Conservation (phyloP, 1,140 invertebrate genomes). For the Thaumetopoea pityocampa region DNA sequence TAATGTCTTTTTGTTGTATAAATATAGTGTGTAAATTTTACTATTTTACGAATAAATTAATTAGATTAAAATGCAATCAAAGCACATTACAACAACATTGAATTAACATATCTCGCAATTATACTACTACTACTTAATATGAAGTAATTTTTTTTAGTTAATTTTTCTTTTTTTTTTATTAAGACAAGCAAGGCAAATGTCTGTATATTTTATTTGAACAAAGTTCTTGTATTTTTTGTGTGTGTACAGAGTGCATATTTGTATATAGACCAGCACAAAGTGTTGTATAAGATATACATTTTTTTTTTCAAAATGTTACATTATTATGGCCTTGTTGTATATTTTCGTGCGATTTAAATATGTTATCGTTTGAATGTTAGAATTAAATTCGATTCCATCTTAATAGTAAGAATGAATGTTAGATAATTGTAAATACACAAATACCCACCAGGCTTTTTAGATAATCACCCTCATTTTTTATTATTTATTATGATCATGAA, state of each 20-base stretch:
- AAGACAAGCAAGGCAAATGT: constrained; percentile 11
- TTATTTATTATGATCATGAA: constrained; percentile 1
- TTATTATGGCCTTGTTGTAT: constrained; percentile 34
- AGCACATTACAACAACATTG: constrained; percentile 1
- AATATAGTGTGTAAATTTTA: constrained; percentile 2
- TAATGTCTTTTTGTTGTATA: too few species aligned
- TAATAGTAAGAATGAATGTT: constrained; percentile 13
- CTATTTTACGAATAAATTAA: background rate
- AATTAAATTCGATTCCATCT: constrained; percentile 12
- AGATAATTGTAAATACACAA: constrained; percentile 26
- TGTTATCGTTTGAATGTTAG: constrained; percentile 14
- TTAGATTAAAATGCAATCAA: background rate
- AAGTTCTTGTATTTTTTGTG: constrained; percentile 38
- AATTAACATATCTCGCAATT: constrained; percentile 7
- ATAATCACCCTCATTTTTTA: constrained; percentile 8
- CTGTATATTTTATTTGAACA: constrained; percentile 53
- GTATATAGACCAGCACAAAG: constrained; percentile 55
- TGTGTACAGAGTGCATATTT: constrained; percentile 24
- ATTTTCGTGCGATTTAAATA: constrained; percentile 27
- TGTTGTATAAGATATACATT: constrained; percentile 36
- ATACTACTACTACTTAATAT: constrained; percentile 10
- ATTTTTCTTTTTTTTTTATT: constrained; percentile 20
- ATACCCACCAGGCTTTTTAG: constrained; percentile 25
- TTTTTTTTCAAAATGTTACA: constrained; percentile 19
- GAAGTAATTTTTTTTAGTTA: constrained; percentile 11